Evolutionary conservation across 2,113 vertebrate genomes (phyloP), one percentile per base, ranked within the genome.

Genomic region (Aspiorhynchus laticeps): DNA sequence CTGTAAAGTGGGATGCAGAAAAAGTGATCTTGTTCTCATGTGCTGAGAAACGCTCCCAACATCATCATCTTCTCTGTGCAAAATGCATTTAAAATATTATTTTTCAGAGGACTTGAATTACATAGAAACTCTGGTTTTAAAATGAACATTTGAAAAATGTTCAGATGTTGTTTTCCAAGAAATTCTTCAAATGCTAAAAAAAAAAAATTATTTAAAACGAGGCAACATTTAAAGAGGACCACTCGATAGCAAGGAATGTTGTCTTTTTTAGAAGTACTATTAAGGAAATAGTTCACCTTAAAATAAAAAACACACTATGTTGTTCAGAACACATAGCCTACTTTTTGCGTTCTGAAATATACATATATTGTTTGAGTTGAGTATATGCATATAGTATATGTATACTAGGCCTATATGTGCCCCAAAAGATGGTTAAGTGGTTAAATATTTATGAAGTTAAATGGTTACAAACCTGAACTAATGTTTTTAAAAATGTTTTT

Each of bases 1-100:
- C 87, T 96, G 95, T 87, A 85, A 92, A 59, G 48, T 85, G 6
- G 95, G 94, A 78, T 95, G 95, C 83, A 90, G 75, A 74, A 94
- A 88, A 85, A 93, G 87, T 9, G 94, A 95, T 83, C 93, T 95
- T 76, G 89, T 86, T n/a, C 82, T 87, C 71, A 89, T 95, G 87
- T 95, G 94, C 90, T 94, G 91, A 85, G 53, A 71, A 24, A 46
- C 78, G 21, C 7, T 6, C 79, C 0, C n/a, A 51, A 17, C 74
- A 7, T 76, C 41, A 1, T 28, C 74, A 46, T 17, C 7, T 24
- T 76, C 38, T 77, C 14, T 48, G 15, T 77, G 43, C 74, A 51
- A 77, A 77, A 77, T 76, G 41, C 74, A 15, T 43, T 75, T 75
- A 33, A 69, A 33, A 15, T 69, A 43, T 43, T 43, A 3, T 75